phyloP scores from a whole-genome alignment of 2,888 invertebrate species.

The Amphipyra tragopoginis region DNA sequence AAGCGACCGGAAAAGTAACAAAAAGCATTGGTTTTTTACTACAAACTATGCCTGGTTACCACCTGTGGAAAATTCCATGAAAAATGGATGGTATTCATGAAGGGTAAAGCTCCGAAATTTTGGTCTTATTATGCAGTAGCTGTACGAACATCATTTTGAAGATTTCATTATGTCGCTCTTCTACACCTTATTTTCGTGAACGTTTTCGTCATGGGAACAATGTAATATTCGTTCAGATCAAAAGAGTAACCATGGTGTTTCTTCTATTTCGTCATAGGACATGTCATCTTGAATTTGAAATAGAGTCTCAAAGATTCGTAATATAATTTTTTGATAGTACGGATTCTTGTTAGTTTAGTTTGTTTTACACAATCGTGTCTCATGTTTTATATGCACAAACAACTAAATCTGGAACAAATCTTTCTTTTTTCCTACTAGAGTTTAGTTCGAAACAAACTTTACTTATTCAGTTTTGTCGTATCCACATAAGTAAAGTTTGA shows the following conservation, averaged over 20 bases:
- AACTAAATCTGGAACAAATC: no score
- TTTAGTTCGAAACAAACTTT: no score
- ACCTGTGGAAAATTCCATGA: constrained; percentile 12
- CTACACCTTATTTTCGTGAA: not conserved
- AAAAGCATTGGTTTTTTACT: constrained; percentile 12
- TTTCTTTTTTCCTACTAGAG: no score
- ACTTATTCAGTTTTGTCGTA: no score
- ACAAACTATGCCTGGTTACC: constrained; percentile 8
- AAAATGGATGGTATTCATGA: not conserved
- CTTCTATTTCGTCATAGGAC: not conserved
- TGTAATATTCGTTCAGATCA: not conserved
- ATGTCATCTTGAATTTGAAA: not conserved
- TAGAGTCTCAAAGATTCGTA: no score
- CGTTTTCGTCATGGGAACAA: not conserved
- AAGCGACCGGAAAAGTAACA: constrained; percentile 6
- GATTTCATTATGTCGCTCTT: constrained; percentile 1
- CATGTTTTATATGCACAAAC: no score
- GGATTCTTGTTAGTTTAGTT: no score
- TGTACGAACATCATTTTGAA: no score
- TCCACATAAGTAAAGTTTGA: no score
- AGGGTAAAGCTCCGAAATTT: not conserved
- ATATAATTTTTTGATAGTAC: no score
- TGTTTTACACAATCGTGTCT: no score
- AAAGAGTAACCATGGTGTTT: not conserved
- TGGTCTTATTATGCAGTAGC: not conserved